Base-by-base conservation (phyloP, 1,140 invertebrate genomes). In the Vanessa tameamea region DNA sequence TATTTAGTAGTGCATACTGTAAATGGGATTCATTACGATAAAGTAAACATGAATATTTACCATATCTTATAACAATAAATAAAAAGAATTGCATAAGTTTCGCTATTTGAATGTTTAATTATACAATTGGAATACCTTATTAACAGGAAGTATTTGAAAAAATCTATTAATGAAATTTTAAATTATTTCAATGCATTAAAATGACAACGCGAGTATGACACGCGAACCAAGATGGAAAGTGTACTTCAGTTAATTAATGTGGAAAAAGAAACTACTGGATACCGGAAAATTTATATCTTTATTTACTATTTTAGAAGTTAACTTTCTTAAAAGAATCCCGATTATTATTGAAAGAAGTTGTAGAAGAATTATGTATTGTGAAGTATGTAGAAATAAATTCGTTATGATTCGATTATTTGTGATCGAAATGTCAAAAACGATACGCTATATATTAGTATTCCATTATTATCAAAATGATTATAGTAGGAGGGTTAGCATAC, bases 151-250 rank as follows among this genome's bases (percentile, higher is more conserved):
- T 68, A 31, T 55, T 47, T 51, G n/a, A 53, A 55, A 16, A 16
- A 3, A 55, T 68, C 37, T 68, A 55, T 55, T 68, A 68, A 67
- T 16, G 50, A 43, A 20, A n/a, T 14, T 55, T 68, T 16, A 47
- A 68, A 68, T 55, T 26, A 68, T 68, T 68, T 55, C 50, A 68
- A 55, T 55, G 48, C 31, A 57, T 68, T 53, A 20, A 68, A 68
- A 47, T 68, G 65, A 68, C 51, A 68, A 26, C 47, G 8, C 26
- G 31, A 51, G 15, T 15, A n/a, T 31, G 50, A 31, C 65, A 68
- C 65, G 65, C 65, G 65, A 68, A 26, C 15, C 65, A 53, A 68
- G 51, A 55, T 50, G 64, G 65, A 68, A 68, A 68, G 65, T 68
- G 65, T 15, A 31, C 65, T 53, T 53, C 55, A 59, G 20, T 11